Conservation (phyloP, 2,888 invertebrate genomes). For the Apamea crenata region DNA sequence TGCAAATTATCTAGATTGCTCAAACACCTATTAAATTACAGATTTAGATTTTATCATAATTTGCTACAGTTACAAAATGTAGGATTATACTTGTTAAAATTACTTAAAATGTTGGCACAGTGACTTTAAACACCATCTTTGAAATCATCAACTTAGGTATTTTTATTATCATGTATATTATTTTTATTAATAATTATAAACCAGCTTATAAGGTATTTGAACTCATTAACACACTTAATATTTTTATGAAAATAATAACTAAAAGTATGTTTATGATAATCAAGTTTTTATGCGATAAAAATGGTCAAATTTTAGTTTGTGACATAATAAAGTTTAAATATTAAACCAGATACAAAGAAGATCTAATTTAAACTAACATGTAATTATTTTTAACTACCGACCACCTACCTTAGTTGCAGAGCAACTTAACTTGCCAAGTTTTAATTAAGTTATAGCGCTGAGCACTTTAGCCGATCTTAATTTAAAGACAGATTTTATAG, state of each 20-base stretch:
- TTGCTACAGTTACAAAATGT: constrained; percentile 58
- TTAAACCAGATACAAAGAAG: constrained; percentile 9
- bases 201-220: background rate
- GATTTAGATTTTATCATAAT: constrained; percentile 64
- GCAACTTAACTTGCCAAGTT: constrained; percentile 11
- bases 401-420: constrained; percentile 7
- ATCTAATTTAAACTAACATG: constrained; percentile 22
- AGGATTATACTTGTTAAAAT: constrained; percentile 17
- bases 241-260: constrained; percentile 1
- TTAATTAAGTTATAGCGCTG: constrained; percentile 16
- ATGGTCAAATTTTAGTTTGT: constrained; percentile 7
- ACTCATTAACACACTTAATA: constrained; percentile 23
- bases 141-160: constrained; percentile 8
- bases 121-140: background rate
- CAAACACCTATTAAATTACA: constrained; percentile 62
- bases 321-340: background rate
- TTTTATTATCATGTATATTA: constrained; percentile 1
- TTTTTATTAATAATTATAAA: constrained; percentile 1
- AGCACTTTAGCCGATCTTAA: background rate
- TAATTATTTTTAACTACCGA: constrained; percentile 7
- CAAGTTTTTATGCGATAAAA: background rate
- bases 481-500: background rate
- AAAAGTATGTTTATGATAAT: background rate
- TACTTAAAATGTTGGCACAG: constrained; percentile 24
- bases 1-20: constrained; percentile 61